Evolutionary conservation across 2,113 vertebrate species (phyloP).

Genomic region (Nannobrachium achirus): DNA sequence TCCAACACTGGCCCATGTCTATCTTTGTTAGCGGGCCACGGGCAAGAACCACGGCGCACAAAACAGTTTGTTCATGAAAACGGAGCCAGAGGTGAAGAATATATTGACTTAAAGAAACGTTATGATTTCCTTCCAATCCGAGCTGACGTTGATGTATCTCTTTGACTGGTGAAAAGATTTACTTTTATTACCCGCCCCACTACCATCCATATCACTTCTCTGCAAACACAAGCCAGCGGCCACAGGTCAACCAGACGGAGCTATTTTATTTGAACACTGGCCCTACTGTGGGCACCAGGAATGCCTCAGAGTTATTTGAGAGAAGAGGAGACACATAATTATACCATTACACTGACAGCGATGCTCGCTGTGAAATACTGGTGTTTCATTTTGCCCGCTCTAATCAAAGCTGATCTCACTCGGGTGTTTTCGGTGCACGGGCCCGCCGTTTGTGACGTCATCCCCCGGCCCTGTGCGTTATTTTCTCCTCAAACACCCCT

Average conservation of each 20-base stretch:
- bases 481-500: constrained; percentile 8
- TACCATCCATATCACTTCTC: constrained; percentile 56
- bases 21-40: constrained; percentile 13
- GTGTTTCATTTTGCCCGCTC: constrained; percentile 51
- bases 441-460: constrained; percentile 31
- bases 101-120: constrained; percentile 28
- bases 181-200: constrained; percentile 41
- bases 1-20: constrained; percentile 17
- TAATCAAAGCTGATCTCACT: constrained; percentile 62
- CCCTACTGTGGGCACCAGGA: constrained; percentile 62
- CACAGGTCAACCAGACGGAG: constrained; percentile 60
- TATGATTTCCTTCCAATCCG: constrained; percentile 36
- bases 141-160: constrained; percentile 35
- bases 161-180: constrained; percentile 47
- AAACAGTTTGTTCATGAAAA: constrained; percentile 3
- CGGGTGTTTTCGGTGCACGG: constrained; percentile 36
- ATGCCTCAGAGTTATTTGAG: constrained; percentile 70
- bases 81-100: constrained; percentile 21
- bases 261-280: constrained; percentile 67
- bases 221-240: constrained; percentile 57
- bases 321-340: constrained; percentile 67
- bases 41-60: constrained; percentile 20
- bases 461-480: neutral
- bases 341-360: constrained; percentile 61
- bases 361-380: constrained; percentile 53